Conservation (phyloP, 2,113 vertebrate genomes). For the Mormoops blainvillei region DNA sequence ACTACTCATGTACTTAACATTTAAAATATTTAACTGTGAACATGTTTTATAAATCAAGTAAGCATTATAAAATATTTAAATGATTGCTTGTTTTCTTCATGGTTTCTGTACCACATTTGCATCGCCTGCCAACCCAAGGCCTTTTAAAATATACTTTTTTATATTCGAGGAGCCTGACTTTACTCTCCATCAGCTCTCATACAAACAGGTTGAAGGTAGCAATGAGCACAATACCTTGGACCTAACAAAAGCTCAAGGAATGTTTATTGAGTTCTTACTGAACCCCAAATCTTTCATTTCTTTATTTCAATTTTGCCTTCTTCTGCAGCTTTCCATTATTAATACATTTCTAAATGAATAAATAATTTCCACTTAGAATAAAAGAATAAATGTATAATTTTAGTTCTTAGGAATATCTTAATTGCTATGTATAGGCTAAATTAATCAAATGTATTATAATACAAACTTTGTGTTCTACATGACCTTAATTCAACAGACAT, state of each 20-base stretch:
- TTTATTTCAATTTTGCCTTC: not conserved
- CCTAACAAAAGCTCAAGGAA: not conserved
- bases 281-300: not conserved
- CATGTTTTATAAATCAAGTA: not conserved
- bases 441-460: not conserved
- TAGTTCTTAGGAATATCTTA: not conserved
- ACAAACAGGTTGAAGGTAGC: not conserved
- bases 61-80: conserved; percentile 10
- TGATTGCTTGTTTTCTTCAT: not conserved
- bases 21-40: not conserved
- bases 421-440: not conserved
- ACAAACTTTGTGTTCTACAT: not conserved
- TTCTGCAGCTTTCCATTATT: not conserved
- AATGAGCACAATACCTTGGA: not conserved
- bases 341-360: not conserved
- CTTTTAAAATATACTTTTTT: not conserved
- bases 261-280: not conserved
- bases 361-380: not conserved
- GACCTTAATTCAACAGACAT: not conserved
- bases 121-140: not conserved
- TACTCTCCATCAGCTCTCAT: not conserved
- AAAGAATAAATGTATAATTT: not conserved
- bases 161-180: not conserved
- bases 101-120: not conserved
- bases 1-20: not conserved